phyloP scores from a whole-genome alignment of 2,113 vertebrate species.

The Xiphophorus couchianus region DNA sequence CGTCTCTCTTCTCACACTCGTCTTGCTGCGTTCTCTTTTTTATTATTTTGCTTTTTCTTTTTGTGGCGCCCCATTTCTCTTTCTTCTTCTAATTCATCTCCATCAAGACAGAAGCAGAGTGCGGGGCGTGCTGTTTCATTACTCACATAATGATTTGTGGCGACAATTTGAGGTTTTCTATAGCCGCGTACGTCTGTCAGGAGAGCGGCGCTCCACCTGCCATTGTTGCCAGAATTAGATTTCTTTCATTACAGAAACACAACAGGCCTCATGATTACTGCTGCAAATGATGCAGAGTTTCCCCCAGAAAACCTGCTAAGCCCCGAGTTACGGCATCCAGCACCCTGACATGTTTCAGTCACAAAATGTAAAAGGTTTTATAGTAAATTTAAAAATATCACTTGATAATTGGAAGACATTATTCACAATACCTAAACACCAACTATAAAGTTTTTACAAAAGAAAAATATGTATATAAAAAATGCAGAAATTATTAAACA shows the following conservation, averaged over 20 bases:
- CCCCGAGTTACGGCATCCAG: too few species aligned
- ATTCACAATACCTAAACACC: too few species aligned
- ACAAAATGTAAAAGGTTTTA: too few species aligned
- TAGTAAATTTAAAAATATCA: too few species aligned
- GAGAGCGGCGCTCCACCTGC: conserved; percentile 17
- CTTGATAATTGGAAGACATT: too few species aligned
- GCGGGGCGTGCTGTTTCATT: conserved; percentile 17
- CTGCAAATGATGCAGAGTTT: not conserved
- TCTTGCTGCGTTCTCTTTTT: conserved; percentile 9
- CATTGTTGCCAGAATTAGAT: not conserved
- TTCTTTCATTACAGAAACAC: conserved; percentile 5
- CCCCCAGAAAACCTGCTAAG: too few species aligned
- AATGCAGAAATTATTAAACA: too few species aligned
- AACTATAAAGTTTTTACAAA: too few species aligned
- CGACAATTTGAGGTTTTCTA: conserved; percentile 41
- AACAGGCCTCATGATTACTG: not conserved
- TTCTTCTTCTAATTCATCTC: conserved; percentile 14
- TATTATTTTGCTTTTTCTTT: conserved; percentile 14
- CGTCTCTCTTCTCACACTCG: conserved; percentile 47
- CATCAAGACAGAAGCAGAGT: conserved; percentile 33
- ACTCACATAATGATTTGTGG: conserved; percentile 23
- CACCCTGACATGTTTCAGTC: too few species aligned
- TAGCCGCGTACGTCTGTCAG: conserved; percentile 4
- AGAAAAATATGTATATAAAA: too few species aligned
- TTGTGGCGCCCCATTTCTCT: not conserved